Evolutionary conservation across 2,888 invertebrate species (phyloP).

Genomic region (Cyrtodaria siliqua): DNA sequence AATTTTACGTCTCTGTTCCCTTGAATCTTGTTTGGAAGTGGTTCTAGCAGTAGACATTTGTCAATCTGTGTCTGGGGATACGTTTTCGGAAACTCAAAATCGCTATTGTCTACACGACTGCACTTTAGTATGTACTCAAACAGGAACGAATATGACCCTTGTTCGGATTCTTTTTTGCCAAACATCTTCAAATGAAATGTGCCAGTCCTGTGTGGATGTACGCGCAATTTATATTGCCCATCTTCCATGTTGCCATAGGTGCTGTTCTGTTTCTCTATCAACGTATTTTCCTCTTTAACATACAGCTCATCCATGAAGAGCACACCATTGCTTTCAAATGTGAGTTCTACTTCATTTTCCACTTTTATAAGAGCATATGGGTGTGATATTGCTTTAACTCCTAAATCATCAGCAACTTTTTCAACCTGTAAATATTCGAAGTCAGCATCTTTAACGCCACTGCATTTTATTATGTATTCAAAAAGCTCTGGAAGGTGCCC

Average conservation of each 20-base stretch:
- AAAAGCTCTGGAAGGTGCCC: constrained; percentile 23
- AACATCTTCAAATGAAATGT: constrained; percentile 44
- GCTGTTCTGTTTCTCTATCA: not conserved
- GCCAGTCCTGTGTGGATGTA: constrained; percentile 34
- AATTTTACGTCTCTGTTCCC: constrained; percentile 7
- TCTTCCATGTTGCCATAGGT: constrained; percentile 13
- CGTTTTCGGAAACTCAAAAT: constrained; percentile 7
- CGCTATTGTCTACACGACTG: not conserved
- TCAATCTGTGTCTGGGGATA: constrained; percentile 19
- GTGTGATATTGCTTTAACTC: constrained; percentile 12
- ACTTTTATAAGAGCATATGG: constrained; percentile 14
- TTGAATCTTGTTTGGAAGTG: not conserved
- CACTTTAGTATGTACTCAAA: constrained; percentile 44
- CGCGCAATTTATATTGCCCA: constrained; percentile 18
- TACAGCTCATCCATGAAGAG: too few relatives aligned
- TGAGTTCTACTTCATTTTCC: constrained; percentile 8
- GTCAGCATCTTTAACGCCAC: constrained; percentile 10
- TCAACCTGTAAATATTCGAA: constrained; percentile 34
- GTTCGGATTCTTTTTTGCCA: constrained; percentile 28
- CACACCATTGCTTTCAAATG: constrained; percentile 16
- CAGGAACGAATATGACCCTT: constrained; percentile 17
- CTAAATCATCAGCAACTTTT: constrained; percentile 19
- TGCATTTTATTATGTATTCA: constrained; percentile 36
- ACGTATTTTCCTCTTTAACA: constrained; percentile 2
- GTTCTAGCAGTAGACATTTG: constrained; percentile 13